Evolutionary conservation across 2,888 invertebrate genomes (phyloP), one percentile per base, ranked within the genome.

Genomic region (Homarus gammarus): DNA sequence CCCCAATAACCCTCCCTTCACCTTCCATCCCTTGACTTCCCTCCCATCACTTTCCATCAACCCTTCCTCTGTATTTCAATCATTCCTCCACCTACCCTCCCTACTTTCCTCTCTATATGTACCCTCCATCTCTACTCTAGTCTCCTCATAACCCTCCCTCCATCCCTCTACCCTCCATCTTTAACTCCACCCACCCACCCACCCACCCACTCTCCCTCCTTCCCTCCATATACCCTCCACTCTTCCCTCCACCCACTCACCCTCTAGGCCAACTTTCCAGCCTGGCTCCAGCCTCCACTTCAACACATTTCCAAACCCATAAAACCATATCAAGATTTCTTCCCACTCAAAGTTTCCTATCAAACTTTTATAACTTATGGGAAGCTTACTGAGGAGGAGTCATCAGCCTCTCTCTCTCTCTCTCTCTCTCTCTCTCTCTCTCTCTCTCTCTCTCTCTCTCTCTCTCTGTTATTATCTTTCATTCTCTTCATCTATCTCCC

Each of bases 321-420:
- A 75, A 75, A 75, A 44, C 44, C 75, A 75, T 75, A 75, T 75
- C n/a, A 75, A 75, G 44, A 75, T 75, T 75, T 31, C 75, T n/a
- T 44, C 10, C 75, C 75, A 75, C 75, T 44, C 44, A 44, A 44
- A 75, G 31, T 75, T 75, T 75, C 75, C 75, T 75, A 75, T 75
- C 75, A 75, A 75, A 75, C 44, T 75, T n/a, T 75, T 75, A 75
- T 44, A 75, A 75, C 75, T 40, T 75, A 75, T 44, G 44, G 22
- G 40, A 22, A 27, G 27, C 22, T 75, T 75, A 75, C 44, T 44
- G 75, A 44, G 75, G 44, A 40, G 75, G 8, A 27, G 75, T 64
- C 64, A 27, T 27, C 27, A 64, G 5, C 27, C 40, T 33, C 73
- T 18, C 18, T 40, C 40, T 38, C n/a, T 10, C 12, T 72, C 72